These are phyloP conservation scores for Dione juno DNA, from an alignment of 2,888 invertebrate species.

Conservation along the genomic window DNA sequence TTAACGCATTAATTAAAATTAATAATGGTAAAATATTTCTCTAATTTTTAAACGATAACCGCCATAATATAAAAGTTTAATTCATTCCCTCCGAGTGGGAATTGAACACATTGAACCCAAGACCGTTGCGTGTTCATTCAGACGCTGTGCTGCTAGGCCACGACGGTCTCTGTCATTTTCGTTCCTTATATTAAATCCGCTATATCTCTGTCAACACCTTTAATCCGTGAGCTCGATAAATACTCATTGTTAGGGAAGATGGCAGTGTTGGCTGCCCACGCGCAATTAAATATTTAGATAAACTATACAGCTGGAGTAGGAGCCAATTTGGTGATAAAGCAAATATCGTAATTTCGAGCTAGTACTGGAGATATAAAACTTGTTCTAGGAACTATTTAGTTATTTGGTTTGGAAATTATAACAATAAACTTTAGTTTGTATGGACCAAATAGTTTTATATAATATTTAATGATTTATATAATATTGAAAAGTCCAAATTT, in stretches of 20 bases:
- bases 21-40: too few species aligned
- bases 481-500: neutral
- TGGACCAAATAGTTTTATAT: neutral
- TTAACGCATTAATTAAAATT: too few species aligned
- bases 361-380: neutral
- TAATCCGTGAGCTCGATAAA: slow-evolving; percentile 43
- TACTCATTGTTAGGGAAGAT: slow-evolving; percentile 46
- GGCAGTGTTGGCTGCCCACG: slow-evolving; percentile 46
- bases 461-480: neutral
- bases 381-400: neutral
- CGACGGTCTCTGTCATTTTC: neutral
- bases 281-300: slow-evolving; percentile 47
- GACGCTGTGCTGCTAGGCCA: too few species aligned
- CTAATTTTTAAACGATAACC: too few species aligned
- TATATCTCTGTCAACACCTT: slow-evolving; percentile 23
- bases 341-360: slow-evolving; percentile 8
- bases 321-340: slow-evolving; percentile 36
- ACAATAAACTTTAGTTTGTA: neutral
- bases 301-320: slow-evolving; percentile 38
- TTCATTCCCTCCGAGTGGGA: too few species aligned
- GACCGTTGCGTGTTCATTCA: too few species aligned
- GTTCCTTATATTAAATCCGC: neutral
- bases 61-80: too few species aligned
- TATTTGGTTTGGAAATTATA: neutral
- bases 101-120: too few species aligned